Evolutionary conservation across 2,888 invertebrate species (phyloP), one percentile per base, ranked within the genome.

Genomic region (Alloscopus bannaensis): DNA sequence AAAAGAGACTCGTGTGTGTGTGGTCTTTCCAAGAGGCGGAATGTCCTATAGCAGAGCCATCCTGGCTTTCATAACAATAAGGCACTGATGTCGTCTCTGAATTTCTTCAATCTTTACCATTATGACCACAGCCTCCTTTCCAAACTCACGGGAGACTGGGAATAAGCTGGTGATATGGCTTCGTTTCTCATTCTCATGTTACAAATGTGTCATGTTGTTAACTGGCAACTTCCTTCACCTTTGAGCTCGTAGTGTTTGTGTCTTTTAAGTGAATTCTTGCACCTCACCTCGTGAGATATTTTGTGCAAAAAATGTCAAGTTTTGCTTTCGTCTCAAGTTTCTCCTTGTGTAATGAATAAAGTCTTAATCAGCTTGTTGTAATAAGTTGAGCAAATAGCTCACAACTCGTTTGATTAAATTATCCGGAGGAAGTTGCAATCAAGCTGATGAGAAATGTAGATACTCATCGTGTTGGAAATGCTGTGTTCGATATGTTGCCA

Each of bases 361-460:
- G 42, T 28, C 50, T 65, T 57, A 65, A 73, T 73, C 55, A 73
- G 65, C 55, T 40, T n/a, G n/a, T 57, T 73, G 36, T 73, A 69
- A 42, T 57, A 57, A 57, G 42, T 66, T 57, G 59, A 59, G 66
- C 45, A 75, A 66, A 66, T 47, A 55, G 29, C n/a, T n/a, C n/a
- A n/a, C 42, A 75, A 59, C 75, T 59, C 47, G 75, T 66, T 75
- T 66, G 29, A 66, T 75, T 59, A 59, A 66, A 75, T 75, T 75
- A 75, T 65, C 55, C 24, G 24, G 42, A 40, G 66, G 52, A 57
- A 75, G 36, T 59, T 59, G 36, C 57, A 66, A 66, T 66, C 75
- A 66, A 57, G 66, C 66, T 66, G 75, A 75, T 66, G 66, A 75
- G 75, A 59, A 75, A 57, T 55, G 45, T 60, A 65, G 73, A 73